Percentiles rank a stretch among this genome's conserved stretches.
phyloP scores from a whole-genome alignment of 2,888 invertebrate species.

The Lasiommata megera region DNA sequence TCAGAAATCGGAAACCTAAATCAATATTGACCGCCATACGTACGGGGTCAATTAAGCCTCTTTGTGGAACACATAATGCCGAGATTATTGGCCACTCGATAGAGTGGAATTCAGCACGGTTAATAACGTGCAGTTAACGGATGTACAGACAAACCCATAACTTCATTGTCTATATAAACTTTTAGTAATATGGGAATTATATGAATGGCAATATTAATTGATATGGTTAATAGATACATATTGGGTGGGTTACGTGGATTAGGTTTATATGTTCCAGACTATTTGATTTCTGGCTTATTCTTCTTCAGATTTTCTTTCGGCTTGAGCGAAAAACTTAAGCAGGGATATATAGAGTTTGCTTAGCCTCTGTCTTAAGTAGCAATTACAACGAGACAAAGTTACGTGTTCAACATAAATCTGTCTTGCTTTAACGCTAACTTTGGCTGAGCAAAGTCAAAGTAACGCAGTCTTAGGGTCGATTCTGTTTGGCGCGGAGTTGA shows the following conservation, averaged over 20 bases:
- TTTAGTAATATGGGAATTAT: neutral
- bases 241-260: neutral
- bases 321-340: neutral
- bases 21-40: constrained; percentile 3
- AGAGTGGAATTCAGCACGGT: constrained; percentile 14
- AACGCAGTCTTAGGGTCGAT: no score
- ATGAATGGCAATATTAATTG: neutral
- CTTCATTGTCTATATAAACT: constrained; percentile 1
- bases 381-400: no score
- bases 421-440: no score
- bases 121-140: constrained; percentile 18
- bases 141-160: constrained; percentile 16
- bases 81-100: constrained; percentile 24
- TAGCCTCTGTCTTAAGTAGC: no score
- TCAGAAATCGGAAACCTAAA: neutral
- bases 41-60: constrained; percentile 21
- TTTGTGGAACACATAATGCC: constrained; percentile 21
- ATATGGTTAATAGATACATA: no score
- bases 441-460: no score
- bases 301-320: neutral
- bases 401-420: no score
- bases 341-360: no score
- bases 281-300: neutral
- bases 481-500: no score
- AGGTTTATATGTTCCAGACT: neutral